Evolutionary conservation across 2,888 invertebrate genomes (phyloP).

Genomic region (Cheilosia grossa): DNA sequence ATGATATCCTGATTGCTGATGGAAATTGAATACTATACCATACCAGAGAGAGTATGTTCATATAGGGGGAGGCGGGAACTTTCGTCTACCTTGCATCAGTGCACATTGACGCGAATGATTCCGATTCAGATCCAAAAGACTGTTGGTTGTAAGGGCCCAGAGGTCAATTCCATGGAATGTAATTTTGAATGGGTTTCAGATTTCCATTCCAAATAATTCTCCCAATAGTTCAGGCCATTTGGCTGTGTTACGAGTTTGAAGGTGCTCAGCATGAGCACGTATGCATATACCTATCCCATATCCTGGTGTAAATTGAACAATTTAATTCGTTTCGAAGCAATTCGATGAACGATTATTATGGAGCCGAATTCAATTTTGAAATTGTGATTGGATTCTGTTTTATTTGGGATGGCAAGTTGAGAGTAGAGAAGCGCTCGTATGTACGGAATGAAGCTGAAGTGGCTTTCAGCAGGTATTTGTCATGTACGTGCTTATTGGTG

Average conservation of each 20-base stretch:
- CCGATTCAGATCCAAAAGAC: neutral
- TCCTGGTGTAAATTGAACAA: conserved; percentile 31
- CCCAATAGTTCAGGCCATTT: neutral
- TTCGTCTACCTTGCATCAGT: too few species aligned
- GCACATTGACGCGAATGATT: neutral
- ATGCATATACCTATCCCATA: neutral
- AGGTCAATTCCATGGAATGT: conserved; percentile 34
- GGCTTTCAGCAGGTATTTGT: too few species aligned
- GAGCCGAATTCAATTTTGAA: conserved; percentile 38
- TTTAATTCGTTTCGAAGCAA: conserved; percentile 40
- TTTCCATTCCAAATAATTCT: conserved; percentile 21
- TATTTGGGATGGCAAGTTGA: conserved; percentile 31
- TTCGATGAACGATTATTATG: conserved; percentile 21
- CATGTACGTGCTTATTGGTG: too few species aligned
- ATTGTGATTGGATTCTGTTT: conserved; percentile 42
- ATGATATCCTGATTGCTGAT: conserved; percentile 39
- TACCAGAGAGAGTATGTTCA: too few species aligned
- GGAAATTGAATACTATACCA: neutral
- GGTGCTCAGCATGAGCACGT: neutral
- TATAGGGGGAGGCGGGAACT: too few species aligned
- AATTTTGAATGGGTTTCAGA: conserved; percentile 46
- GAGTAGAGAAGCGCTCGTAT: neutral
- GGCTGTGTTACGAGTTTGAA: neutral
- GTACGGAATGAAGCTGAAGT: too few species aligned
- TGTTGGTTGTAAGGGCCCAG: neutral